Evolutionary conservation across 1,140 invertebrate genomes (phyloP).

Genomic region (Monomorium pharaonis): DNA sequence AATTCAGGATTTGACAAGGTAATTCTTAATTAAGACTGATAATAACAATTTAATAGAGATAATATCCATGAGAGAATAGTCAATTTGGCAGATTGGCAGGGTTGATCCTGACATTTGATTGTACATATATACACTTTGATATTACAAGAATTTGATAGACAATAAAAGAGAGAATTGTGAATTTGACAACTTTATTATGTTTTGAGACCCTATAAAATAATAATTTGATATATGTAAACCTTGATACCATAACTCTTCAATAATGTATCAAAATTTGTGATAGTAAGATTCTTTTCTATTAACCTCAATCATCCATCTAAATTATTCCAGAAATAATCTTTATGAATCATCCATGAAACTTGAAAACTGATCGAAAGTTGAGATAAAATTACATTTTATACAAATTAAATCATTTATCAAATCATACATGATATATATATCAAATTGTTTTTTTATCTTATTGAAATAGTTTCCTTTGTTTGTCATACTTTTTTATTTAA

Average conservation of each 20-base stretch:
- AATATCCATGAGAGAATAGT: neutral
- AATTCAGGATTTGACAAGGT: neutral
- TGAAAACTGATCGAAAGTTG: neutral
- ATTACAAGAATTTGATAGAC: no score
- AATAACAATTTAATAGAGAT: neutral
- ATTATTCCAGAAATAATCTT: neutral
- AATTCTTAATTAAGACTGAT: neutral
- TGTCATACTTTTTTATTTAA: neutral
- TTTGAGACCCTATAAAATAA: neutral
- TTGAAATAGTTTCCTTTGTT: neutral
- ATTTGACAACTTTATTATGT: neutral
- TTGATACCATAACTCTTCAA: neutral
- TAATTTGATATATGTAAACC: neutral
- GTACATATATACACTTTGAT: no score
- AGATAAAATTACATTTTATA: neutral
- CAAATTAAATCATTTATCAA: neutral
- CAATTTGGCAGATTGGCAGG: no score
- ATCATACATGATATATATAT: neutral
- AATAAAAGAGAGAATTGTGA: neutral
- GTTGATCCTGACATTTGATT: no score
- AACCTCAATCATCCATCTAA: neutral
- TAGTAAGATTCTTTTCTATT: neutral
- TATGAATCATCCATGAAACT: neutral
- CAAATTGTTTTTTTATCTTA: neutral
- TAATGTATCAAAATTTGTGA: neutral